phyloP scores from a whole-genome alignment of 2,113 vertebrate genomes.

The Nestor notabilis region DNA sequence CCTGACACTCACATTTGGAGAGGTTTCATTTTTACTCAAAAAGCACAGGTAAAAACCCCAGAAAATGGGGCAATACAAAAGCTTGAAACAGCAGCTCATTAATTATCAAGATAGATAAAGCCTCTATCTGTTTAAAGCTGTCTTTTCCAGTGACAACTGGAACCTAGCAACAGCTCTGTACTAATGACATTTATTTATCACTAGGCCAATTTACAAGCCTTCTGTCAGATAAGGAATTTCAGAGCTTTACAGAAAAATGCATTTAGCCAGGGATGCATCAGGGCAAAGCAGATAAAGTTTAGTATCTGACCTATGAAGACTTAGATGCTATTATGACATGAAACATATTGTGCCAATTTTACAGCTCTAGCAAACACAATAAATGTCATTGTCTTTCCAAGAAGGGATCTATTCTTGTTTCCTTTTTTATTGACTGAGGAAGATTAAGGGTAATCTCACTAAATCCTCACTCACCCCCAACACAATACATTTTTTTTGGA shows the following conservation, averaged over 20 bases:
- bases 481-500: background rate
- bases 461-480: slow-evolving; percentile 49
- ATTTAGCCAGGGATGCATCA: background rate
- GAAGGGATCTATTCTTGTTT: slow-evolving; percentile 53
- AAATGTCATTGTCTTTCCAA: slow-evolving; percentile 68
- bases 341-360: slow-evolving; percentile 24
- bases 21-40: background rate
- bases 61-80: background rate
- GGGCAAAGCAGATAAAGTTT: slow-evolving; percentile 16
- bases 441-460: slow-evolving; percentile 66
- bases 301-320: background rate
- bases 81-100: background rate
- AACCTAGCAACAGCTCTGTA: background rate
- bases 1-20: rapidly evolving
- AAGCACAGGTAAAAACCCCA: background rate
- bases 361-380: background rate
- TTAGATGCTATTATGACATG: background rate
- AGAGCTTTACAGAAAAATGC: background rate
- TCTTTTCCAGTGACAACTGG: background rate
- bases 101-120: background rate
- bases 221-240: background rate
- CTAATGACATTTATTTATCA: background rate
- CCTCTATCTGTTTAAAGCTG: background rate
- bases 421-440: slow-evolving; percentile 25
- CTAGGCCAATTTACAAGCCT: background rate